Evolutionary conservation across 2,888 invertebrate genomes (phyloP).

Genomic region (Polyploca ridens): DNA sequence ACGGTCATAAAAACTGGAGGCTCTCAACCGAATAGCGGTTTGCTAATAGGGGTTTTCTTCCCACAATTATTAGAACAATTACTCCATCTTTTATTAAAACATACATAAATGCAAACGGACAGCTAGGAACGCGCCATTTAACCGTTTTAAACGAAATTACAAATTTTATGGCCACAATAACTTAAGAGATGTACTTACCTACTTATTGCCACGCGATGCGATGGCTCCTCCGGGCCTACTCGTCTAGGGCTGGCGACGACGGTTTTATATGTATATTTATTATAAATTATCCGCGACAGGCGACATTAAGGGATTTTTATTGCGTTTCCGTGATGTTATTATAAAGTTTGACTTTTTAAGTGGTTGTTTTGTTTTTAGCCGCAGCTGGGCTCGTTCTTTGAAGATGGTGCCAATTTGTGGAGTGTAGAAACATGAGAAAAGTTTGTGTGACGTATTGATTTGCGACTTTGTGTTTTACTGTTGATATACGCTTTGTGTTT

Average conservation of each 20-base stretch:
- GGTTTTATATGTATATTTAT: not conserved
- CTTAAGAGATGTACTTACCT: slow-evolving; percentile 39
- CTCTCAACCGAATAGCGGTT: no score
- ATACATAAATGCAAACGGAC: not conserved
- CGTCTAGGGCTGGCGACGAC: slow-evolving; percentile 33
- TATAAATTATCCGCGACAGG: not conserved
- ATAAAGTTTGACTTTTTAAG: slow-evolving; percentile 1
- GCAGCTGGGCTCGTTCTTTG: not conserved
- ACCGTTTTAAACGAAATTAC: slow-evolving; percentile 29
- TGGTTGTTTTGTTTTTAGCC: not conserved
- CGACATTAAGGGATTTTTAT: slow-evolving; percentile 4
- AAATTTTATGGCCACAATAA: slow-evolving; percentile 33
- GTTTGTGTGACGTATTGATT: not conserved
- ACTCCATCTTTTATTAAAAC: no score
- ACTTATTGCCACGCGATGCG: slow-evolving; percentile 46
- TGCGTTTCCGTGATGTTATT: slow-evolving; percentile 4
- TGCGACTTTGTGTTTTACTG: not conserved
- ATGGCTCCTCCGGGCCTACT: slow-evolving; percentile 11
- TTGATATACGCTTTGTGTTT: not conserved
- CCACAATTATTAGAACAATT: no score
- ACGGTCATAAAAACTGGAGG: no score
- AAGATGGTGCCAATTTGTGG: not conserved
- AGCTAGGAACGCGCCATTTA: not conserved
- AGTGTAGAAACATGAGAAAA: not conserved
- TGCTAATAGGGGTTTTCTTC: no score